A percentile compares a stretch with the other conserved stretches of the same genome.
Conservation (phyloP, 2,113 vertebrate genomes). For the Ciconia boyciana region DNA sequence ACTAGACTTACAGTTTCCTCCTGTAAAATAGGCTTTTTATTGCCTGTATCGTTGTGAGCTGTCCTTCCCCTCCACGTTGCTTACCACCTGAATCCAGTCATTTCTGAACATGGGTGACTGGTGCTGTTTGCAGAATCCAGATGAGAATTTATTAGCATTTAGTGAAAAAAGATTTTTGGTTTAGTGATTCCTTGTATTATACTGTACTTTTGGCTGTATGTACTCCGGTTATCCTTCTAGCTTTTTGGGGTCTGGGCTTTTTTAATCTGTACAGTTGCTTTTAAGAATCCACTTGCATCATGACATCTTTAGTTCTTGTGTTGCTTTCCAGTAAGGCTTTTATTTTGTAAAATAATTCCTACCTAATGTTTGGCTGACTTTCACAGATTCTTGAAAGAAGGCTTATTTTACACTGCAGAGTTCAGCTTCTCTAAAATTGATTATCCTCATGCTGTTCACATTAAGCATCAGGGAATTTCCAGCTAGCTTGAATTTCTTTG, state of each 20-base stretch:
- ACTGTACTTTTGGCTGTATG: background rate
- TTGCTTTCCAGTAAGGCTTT: conserved; percentile 12
- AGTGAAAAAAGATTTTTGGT: background rate
- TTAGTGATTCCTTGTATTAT: background rate
- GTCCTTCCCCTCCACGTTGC: background rate
- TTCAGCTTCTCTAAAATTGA: background rate
- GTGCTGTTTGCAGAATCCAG: background rate
- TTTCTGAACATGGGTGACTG: background rate
- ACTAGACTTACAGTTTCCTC: background rate
- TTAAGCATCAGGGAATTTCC: conserved; percentile 15
- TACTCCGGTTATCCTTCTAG: background rate
- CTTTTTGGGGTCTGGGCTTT: background rate
- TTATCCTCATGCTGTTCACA: background rate
- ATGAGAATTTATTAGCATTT: background rate
- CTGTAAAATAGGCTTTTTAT: background rate
- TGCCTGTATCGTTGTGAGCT: background rate
- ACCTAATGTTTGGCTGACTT: background rate
- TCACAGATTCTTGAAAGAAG: background rate
- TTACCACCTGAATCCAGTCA: background rate
- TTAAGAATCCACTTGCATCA: background rate
- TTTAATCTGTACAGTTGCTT: background rate
- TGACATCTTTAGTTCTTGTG: background rate
- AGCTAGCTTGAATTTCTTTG: background rate
- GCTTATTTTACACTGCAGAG: background rate
- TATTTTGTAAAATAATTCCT: conserved; percentile 1